phyloP scores from a whole-genome alignment of 2,888 invertebrate species.

The Lepetodrilus schrolli region DNA sequence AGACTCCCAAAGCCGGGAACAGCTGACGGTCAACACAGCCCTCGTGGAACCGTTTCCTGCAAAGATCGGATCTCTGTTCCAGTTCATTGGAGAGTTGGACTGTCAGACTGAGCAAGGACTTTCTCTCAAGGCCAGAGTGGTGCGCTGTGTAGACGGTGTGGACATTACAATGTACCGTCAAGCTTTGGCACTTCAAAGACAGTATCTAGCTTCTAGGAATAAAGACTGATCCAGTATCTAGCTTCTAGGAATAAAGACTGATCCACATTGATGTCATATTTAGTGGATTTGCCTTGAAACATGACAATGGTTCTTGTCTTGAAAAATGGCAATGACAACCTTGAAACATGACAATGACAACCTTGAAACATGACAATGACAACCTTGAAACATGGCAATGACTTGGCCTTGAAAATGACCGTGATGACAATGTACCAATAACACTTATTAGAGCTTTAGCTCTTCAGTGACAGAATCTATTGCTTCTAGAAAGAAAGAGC shows the following conservation, averaged over 20 bases:
- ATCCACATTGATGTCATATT: too few species aligned
- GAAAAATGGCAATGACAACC: too few species aligned
- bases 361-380: too few species aligned
- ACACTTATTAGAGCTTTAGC: too few species aligned
- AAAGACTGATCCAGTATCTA: constrained; percentile 41
- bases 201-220: constrained; percentile 38
- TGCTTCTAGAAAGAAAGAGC: too few species aligned
- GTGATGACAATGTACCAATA: too few species aligned
- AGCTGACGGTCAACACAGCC: constrained; percentile 50
- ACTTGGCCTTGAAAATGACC: too few species aligned
- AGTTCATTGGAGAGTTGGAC: constrained; percentile 59
- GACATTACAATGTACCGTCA: constrained; percentile 54
- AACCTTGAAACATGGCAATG: too few species aligned
- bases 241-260: neutral
- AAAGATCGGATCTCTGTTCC: constrained; percentile 51
- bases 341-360: too few species aligned
- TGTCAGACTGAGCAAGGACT: constrained; percentile 12
- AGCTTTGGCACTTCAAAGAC: constrained; percentile 52
- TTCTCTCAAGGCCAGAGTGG: constrained; percentile 51
- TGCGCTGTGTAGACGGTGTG: constrained; percentile 60
- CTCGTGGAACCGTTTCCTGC: constrained; percentile 60
- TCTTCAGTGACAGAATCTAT: too few species aligned
- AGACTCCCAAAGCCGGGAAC: constrained; percentile 44
- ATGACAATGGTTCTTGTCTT: too few species aligned
- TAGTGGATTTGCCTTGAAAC: too few species aligned